Evolutionary conservation across 2,113 vertebrate genomes (phyloP).

Genomic region (Plecotus auritus): DNA sequence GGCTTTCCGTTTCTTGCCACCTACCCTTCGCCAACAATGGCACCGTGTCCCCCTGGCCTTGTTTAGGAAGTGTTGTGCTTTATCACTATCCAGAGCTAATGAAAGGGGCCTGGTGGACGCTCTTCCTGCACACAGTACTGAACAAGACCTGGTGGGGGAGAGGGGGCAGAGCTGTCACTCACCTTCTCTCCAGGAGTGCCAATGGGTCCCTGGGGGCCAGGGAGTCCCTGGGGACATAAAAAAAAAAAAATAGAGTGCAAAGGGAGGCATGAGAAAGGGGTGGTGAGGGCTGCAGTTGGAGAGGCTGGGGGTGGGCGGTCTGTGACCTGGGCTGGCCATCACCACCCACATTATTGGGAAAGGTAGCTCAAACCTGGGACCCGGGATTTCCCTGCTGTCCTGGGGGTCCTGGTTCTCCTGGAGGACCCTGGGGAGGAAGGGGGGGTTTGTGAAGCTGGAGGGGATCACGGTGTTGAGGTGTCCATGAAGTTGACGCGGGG

Average conservation of each 20-base stretch:
- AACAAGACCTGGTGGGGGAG: background rate
- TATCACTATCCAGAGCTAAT: background rate
- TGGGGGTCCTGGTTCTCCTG: constrained; percentile 88
- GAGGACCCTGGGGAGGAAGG: constrained; percentile 82
- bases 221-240: constrained; percentile 84
- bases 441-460: background rate
- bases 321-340: background rate
- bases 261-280: background rate
- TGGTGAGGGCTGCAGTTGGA: background rate
- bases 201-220: constrained; percentile 90
- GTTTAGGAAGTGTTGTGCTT: background rate
- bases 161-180: constrained; percentile 18
- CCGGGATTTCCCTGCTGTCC: constrained; percentile 95
- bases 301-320: background rate
- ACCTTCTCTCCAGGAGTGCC: constrained; percentile 94
- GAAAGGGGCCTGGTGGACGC: background rate
- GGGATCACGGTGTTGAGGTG: background rate
- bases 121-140: background rate
- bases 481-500: background rate
- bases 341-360: rapidly evolving
- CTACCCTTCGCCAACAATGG: background rate
- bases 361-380: constrained; percentile 81
- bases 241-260: background rate
- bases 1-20: background rate
- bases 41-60: background rate